phyloP scores from a whole-genome alignment of 1,140 invertebrate species.

The Halesus radiatus region DNA sequence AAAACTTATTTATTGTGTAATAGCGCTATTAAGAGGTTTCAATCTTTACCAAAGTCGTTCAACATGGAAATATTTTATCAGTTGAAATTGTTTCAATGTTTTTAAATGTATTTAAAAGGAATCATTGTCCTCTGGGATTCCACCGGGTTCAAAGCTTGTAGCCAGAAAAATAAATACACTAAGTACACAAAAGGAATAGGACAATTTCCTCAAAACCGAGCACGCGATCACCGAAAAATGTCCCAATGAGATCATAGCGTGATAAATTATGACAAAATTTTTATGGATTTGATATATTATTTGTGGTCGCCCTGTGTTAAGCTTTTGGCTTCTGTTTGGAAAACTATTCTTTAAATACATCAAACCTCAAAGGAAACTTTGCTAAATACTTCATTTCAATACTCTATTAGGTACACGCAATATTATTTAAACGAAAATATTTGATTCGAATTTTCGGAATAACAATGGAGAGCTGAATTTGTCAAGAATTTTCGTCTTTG shows the following conservation, averaged over 20 bases:
- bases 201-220: background rate
- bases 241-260: slow-evolving; percentile 55
- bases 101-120: no score
- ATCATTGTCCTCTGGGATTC: no score
- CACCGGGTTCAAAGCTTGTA: background rate
- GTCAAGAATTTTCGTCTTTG: background rate
- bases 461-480: background rate
- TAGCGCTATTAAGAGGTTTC: no score
- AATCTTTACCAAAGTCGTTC: no score
- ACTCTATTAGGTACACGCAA: background rate
- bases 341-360: background rate
- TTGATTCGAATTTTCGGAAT: background rate
- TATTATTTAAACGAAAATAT: slow-evolving; percentile 8
- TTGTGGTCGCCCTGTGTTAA: background rate
- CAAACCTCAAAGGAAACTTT: background rate
- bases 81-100: no score
- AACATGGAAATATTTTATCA: no score
- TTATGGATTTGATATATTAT: slow-evolving; percentile 31
- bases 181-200: background rate
- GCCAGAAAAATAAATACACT: background rate
- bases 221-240: slow-evolving; percentile 50
- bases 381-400: slow-evolving; percentile 1
- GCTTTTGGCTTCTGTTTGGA: background rate
- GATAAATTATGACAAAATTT: slow-evolving; percentile 50
- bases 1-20: no score